Percentiles rank a stretch among this genome's conserved stretches.
phyloP scores from a whole-genome alignment of 2,888 invertebrate genomes.

The Hydroisotoma schaefferi region DNA sequence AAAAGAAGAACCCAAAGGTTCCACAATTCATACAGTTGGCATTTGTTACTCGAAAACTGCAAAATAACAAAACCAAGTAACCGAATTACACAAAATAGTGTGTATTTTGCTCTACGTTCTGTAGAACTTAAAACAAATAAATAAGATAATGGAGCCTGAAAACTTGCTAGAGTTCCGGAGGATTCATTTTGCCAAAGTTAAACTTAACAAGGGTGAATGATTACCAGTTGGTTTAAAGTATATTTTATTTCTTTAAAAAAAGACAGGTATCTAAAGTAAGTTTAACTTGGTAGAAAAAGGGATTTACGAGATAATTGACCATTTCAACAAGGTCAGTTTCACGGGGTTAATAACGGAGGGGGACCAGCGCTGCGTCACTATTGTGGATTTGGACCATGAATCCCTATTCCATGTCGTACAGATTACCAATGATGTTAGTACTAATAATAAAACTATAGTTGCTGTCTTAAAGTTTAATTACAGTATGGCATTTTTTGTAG shows the following conservation, averaged over 20 bases:
- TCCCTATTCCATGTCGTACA: conserved; percentile 1
- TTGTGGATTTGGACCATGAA: not conserved
- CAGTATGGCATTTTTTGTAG: not conserved
- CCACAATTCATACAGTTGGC: too few relatives aligned
- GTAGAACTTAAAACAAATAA: not conserved
- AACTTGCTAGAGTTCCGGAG: not conserved
- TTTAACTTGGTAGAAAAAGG: conserved; percentile 1
- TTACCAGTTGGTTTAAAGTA: not conserved
- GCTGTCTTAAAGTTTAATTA: not conserved
- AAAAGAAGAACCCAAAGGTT: too few relatives aligned
- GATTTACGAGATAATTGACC: conserved; percentile 4
- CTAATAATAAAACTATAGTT: not conserved
- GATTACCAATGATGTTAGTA: not conserved
- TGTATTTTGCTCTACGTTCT: too few relatives aligned
- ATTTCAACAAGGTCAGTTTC: conserved; percentile 4
- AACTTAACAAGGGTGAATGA: not conserved
- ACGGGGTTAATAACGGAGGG: not conserved
- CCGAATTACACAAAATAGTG: too few relatives aligned
- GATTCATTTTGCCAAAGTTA: conserved; percentile 6
- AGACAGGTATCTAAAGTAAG: not conserved
- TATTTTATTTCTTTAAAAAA: not conserved
- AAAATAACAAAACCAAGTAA: too few relatives aligned
- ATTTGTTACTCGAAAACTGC: too few relatives aligned
- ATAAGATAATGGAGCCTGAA: not conserved
- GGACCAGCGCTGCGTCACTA: not conserved